These are phyloP conservation scores for Pterobdella sp. DNA, from an alignment of 2,888 invertebrate genomes.

Conservation along the genomic window DNA sequence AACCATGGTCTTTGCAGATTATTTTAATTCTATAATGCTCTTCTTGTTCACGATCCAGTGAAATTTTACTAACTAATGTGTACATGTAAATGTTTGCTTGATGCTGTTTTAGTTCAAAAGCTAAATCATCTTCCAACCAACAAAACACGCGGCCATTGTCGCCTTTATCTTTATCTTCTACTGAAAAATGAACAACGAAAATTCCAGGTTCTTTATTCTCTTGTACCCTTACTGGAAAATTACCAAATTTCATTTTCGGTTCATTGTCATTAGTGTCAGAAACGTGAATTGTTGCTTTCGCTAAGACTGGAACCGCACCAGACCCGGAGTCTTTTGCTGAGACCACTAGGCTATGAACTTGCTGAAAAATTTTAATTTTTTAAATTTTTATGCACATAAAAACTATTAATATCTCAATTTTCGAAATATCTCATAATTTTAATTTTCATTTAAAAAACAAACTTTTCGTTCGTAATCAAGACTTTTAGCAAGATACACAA, in stretches of 20 bases:
- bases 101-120: slow-evolving; percentile 31
- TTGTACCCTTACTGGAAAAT: slow-evolving; percentile 34
- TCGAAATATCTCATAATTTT: not conserved
- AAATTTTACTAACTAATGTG: slow-evolving; percentile 18
- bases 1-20: slow-evolving; percentile 44
- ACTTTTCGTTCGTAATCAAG: slow-evolving; percentile 33
- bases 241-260: slow-evolving; percentile 31
- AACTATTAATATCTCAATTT: not conserved
- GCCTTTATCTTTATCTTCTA: slow-evolving; percentile 45
- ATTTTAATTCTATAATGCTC: slow-evolving; percentile 41
- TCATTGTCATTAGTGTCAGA: slow-evolving; percentile 35
- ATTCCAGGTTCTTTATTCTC: slow-evolving; percentile 43
- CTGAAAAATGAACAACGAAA: slow-evolving; percentile 45
- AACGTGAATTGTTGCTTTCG: slow-evolving; percentile 33
- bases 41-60: slow-evolving; percentile 42
- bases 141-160: slow-evolving; percentile 46
- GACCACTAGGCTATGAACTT: slow-evolving; percentile 28
- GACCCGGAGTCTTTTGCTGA: slow-evolving; percentile 33
- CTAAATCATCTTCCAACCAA: slow-evolving; percentile 40
- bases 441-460: not conserved
- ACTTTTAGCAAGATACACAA: slow-evolving; percentile 27
- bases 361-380: slow-evolving; percentile 5
- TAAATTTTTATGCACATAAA: not conserved
- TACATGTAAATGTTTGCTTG: slow-evolving; percentile 18
- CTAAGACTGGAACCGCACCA: slow-evolving; percentile 28